These are phyloP conservation scores for Ammodytes marinus DNA, from an alignment of 2,113 vertebrate species.

Conservation along the genomic window DNA sequence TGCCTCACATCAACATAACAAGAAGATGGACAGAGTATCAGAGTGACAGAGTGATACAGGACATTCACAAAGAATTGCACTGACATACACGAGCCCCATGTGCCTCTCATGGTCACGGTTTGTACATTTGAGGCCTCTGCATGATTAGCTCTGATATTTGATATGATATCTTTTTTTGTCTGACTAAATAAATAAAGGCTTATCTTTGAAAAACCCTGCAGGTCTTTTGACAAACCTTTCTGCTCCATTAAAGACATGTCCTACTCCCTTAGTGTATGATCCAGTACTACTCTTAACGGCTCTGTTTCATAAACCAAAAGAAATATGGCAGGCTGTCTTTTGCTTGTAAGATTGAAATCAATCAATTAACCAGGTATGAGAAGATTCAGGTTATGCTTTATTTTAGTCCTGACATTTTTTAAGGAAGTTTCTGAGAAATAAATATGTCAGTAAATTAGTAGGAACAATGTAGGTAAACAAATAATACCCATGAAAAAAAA, in stretches of 20 bases:
- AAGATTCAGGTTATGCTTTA: neutral
- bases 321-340: neutral
- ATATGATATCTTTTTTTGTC: neutral
- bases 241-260: neutral
- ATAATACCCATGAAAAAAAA: neutral
- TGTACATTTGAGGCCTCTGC: conserved; percentile 15
- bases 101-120: conserved; percentile 3
- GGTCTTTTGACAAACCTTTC: neutral
- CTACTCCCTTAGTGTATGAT: neutral
- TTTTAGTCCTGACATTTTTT: neutral
- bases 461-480: neutral
- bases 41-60: neutral
- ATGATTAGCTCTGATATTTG: conserved; percentile 6
- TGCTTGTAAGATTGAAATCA: neutral
- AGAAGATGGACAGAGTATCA: neutral
- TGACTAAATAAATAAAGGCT: neutral
- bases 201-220: neutral
- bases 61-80: neutral
- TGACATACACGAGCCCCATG: neutral
- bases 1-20: neutral
- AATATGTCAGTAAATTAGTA: neutral
- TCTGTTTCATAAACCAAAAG: neutral
- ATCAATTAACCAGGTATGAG: neutral
- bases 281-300: neutral
- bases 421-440: neutral